These are phyloP conservation scores for Hyles euphorbiae DNA, from an alignment of 1,140 invertebrate species.

Conservation along the genomic window DNA sequence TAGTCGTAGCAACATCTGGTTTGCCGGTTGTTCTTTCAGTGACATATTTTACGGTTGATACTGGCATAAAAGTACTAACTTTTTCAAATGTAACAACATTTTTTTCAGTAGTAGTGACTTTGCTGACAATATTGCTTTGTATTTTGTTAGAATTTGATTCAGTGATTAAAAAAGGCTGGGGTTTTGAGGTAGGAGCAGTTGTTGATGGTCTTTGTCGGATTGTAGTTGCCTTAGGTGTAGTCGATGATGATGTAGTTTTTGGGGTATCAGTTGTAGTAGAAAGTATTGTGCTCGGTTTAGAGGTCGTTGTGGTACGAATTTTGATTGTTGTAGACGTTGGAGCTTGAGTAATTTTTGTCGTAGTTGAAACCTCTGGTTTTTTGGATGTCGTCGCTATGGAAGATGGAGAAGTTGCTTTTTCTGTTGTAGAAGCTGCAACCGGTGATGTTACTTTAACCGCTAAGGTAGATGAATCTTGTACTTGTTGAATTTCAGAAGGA, in stretches of 20 bases:
- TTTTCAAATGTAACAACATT: constrained; percentile 26
- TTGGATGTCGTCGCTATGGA: constrained; percentile 20
- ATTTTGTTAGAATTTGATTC: constrained; percentile 18
- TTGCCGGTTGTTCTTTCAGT: constrained; percentile 34
- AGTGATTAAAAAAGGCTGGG: constrained; percentile 23
- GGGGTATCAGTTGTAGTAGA: constrained; percentile 28
- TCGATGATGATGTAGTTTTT: constrained; percentile 18
- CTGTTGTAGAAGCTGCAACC: constrained; percentile 7
- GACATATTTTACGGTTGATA: constrained; percentile 37
- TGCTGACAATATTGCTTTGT: constrained; percentile 15
- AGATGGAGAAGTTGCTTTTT: constrained; percentile 11
- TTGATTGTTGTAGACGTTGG: constrained; percentile 24
- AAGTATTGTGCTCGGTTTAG: constrained; percentile 31
- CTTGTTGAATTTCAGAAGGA: constrained; percentile 15
- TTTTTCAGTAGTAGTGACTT: constrained; percentile 23
- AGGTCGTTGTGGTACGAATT: constrained; percentile 17
- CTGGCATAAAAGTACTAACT: constrained; percentile 41
- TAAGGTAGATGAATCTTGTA: constrained; percentile 1
- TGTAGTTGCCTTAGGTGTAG: constrained; percentile 16
- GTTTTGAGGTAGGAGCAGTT: constrained; percentile 19
- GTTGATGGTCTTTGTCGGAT: constrained; percentile 29
- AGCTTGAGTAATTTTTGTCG: constrained; percentile 22
- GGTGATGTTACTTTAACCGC: constrained; percentile 10
- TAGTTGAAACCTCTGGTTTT: constrained; percentile 19
- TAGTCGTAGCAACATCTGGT: constrained; percentile 27